Evolutionary conservation across 1,140 invertebrate species (phyloP), one percentile per base, ranked within the genome.

Genomic region (Achatina immaculata): DNA sequence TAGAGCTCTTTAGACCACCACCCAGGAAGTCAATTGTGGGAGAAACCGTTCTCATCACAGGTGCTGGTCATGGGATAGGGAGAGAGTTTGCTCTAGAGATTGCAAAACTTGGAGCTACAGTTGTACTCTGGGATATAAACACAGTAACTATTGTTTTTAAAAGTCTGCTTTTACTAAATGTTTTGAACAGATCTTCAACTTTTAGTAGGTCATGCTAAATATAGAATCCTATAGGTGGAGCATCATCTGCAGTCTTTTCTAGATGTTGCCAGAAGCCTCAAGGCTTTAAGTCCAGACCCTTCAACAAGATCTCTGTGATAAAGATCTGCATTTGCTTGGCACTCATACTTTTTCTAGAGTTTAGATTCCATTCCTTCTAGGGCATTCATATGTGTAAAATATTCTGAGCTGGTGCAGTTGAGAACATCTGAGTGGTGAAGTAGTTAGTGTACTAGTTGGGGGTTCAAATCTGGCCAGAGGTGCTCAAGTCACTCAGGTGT

Each of bases 41-140:
- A 16, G 84, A 88, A 51, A 82, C 86, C 36, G 86, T 85, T 7
- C 77, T 90, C 19, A 81, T 90, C 0, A 89, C 89, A 0, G 89
- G 89, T 28, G 88, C 87, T 21, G 91, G 88, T 9, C 95, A 95
- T 38, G 97, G 97, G 2, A 94, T 99, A n/a, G 97, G 97, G 36
- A 92, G 95, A 78, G 93, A 96, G 75, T 90, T 98, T 66, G 95
- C 96, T 0, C 88, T 95, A 0, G 94, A 95, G 86, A 93, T 98
- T 81, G 95, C 95, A 16, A 93, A 94, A 81, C 92, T 95, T 21
- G 95, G 96, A 79, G 95, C 95, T 34, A 94, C 93, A 81, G 94
- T 98, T 24, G 95, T 98, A 16, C 92, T 97, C 51, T 98, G 96
- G 96, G 97, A 99, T 92, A 94, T 98, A 68, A 97, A 97, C 90